Evolutionary conservation across 2,888 invertebrate genomes (phyloP), one percentile per base, ranked within the genome.

Genomic region (Synanthedon formicaeformis): DNA sequence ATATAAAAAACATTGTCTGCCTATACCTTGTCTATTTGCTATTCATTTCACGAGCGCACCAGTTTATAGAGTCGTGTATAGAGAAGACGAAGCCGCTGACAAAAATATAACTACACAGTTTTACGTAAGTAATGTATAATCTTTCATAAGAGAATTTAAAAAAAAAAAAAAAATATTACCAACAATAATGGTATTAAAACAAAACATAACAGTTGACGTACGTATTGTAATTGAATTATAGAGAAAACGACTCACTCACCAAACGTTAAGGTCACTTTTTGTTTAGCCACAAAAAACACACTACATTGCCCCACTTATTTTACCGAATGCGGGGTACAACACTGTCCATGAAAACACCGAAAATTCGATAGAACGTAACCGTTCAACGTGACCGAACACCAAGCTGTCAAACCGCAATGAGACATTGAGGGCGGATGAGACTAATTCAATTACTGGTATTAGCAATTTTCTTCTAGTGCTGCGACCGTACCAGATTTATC

Each of bases 371-470:
- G 50, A 16, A 13, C 8, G 12, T 10, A 23, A 50, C 14, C 54
- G 51, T 52, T 55, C 55, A 60, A 58, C 66, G 65, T 62, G 57
- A 54, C 58, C 54, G 58, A 54, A 55, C 60, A 59, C 58, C 65
- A 66, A 64, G 61, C 62, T 59, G 64, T 69, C 75, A 66, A 67
- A 67, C 69, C 68, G 72, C 70, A 85, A 77, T 83, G 83, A 67
- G 67, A 67, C 71, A 68, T 68, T 71, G 78, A 79, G 81, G 82
- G 75, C 82, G 77, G 66, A 66, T 67, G 64, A 73, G 73, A 71
- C 71, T 87, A 87, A 87, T 77, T 87, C 85, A 87, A 87, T 87
- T 87, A 87, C 66, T 73, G 66, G 84, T 76, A 85, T 87, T 87
- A 87, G 78, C 82, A 77, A 81, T 83, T 81, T 79, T 73, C 73